phyloP scores from a whole-genome alignment of 2,113 vertebrate genomes.

The Mionectes macconnelli region DNA sequence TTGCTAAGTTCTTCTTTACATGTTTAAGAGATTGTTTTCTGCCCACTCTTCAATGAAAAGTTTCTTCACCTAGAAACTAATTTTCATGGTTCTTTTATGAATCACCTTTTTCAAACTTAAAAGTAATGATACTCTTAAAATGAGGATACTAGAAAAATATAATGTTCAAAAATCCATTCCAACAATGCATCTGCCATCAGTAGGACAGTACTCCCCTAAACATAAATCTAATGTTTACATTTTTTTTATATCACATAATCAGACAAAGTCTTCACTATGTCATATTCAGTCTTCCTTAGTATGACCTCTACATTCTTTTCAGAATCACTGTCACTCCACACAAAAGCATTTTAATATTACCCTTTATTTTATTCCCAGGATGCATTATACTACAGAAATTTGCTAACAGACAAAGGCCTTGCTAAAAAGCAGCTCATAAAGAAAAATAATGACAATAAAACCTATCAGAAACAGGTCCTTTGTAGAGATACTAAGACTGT shows the following conservation, averaged over 20 bases:
- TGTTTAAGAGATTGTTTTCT: neutral
- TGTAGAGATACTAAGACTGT: neutral
- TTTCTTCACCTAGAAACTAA: neutral
- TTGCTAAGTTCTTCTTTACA: neutral
- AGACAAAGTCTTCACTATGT: neutral
- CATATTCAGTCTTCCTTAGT: neutral
- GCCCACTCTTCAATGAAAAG: neutral
- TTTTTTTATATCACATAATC: neutral
- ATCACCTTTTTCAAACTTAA: neutral
- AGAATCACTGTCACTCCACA: neutral
- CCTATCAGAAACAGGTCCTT: neutral
- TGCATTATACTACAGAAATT: neutral
- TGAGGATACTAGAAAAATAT: neutral
- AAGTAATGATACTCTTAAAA: neutral
- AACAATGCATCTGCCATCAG: neutral
- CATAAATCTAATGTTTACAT: neutral
- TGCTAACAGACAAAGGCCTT: neutral
- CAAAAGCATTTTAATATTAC: neutral
- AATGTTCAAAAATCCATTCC: neutral
- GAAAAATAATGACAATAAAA: neutral
- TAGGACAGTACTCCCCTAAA: neutral
- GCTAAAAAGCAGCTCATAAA: neutral
- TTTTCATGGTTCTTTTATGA: neutral
- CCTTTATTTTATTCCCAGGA: neutral
- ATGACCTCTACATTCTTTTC: neutral